Conservation (phyloP, 2,113 vertebrate species). For the Cathartes aura region DNA sequence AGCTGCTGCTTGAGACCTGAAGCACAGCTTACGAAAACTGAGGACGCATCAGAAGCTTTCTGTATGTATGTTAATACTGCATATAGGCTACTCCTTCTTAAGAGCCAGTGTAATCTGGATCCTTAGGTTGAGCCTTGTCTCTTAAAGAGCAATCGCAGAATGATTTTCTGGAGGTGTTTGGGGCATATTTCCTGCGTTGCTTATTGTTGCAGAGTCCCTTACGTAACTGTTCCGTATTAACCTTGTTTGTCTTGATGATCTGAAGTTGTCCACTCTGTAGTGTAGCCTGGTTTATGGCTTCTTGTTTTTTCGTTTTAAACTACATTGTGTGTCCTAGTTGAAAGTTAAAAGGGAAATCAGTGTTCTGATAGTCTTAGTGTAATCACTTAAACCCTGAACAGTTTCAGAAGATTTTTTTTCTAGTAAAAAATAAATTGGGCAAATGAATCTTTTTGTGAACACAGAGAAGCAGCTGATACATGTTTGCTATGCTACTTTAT, state of each 20-base stretch:
- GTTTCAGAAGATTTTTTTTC: background rate
- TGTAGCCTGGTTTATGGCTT: background rate
- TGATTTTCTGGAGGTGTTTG: background rate
- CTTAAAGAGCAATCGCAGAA: background rate
- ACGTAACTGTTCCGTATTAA: background rate
- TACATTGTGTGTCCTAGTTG: background rate
- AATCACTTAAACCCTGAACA: background rate
- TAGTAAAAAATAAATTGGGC: background rate
- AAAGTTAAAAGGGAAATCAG: background rate
- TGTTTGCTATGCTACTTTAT: background rate
- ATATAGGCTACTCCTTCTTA: background rate
- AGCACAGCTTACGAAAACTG: background rate
- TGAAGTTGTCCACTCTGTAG: background rate
- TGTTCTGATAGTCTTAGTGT: background rate
- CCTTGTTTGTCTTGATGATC: background rate
- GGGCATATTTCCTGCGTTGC: background rate
- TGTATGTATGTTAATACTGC: fast-evolving
- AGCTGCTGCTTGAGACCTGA: background rate
- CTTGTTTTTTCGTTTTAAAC: background rate
- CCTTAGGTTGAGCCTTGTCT: background rate
- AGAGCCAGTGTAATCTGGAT: background rate
- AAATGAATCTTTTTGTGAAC: background rate
- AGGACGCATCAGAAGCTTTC: background rate
- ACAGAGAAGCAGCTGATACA: background rate
- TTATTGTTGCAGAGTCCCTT: background rate